phyloP scores from a whole-genome alignment of 2,888 invertebrate species.

The Opisthograptis luteolata region DNA sequence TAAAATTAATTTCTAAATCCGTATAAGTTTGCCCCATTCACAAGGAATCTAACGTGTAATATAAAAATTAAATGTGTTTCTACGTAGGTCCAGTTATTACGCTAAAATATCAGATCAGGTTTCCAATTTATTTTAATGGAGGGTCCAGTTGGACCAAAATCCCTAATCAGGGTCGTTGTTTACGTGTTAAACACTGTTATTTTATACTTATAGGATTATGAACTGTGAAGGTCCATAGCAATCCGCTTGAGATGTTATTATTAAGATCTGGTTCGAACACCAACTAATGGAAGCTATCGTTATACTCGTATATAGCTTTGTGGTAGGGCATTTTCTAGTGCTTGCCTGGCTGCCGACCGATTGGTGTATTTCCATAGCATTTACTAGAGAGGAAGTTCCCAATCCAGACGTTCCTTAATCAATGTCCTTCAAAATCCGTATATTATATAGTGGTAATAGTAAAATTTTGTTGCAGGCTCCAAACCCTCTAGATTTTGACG shows the following conservation, averaged over 20 bases:
- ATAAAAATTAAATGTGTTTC: no score
- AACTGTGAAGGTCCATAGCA: neutral
- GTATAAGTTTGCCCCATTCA: no score
- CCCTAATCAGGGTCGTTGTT: slow-evolving; percentile 10
- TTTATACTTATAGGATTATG: neutral
- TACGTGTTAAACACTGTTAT: slow-evolving; percentile 7
- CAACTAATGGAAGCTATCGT: no score
- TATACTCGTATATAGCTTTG: no score
- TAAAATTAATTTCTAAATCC: no score
- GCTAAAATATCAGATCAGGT: slow-evolving; percentile 19
- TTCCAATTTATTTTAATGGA: slow-evolving; percentile 28
- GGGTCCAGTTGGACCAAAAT: slow-evolving; percentile 14
- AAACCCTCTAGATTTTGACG: slow-evolving; percentile 85
- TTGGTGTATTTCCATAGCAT: no score
- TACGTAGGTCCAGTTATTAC: neutral
- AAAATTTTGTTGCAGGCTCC: slow-evolving; percentile 56
- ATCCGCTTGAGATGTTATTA: neutral
- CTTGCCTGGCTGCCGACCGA: no score
- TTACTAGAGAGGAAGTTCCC: no score
- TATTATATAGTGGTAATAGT: neutral
- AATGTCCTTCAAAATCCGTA: neutral
- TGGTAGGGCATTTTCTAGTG: no score
- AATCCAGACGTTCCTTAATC: no score
- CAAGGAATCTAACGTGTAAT: no score
- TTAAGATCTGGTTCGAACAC: no score